These are phyloP conservation scores for Scortum barcoo DNA, from an alignment of 2,113 vertebrate species.

Conservation along the genomic window DNA sequence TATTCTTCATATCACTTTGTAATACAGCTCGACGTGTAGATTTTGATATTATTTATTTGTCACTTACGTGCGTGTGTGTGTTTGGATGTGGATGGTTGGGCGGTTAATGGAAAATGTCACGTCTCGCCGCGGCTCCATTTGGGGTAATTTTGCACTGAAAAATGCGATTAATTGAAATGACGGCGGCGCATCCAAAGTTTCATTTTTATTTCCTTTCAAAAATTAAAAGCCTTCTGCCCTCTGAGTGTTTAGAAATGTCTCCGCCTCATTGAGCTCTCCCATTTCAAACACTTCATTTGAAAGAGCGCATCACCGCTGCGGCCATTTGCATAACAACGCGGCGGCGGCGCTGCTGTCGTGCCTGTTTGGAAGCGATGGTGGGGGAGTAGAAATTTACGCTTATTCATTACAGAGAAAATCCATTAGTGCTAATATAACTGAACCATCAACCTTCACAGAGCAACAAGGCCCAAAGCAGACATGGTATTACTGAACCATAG, in stretches of 20 bases:
- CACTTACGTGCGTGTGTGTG: slow-evolving; percentile 2
- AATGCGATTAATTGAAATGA: slow-evolving; percentile 49
- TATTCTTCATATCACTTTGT: background rate
- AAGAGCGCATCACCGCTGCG: slow-evolving; percentile 21
- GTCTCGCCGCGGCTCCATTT: slow-evolving; percentile 24
- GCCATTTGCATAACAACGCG: slow-evolving; percentile 58
- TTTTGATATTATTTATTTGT: background rate
- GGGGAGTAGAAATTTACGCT: slow-evolving; percentile 21
- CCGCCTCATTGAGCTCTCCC: slow-evolving; percentile 63
- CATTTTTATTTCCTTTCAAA: slow-evolving; percentile 44
- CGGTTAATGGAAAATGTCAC: slow-evolving; percentile 41
- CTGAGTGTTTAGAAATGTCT: slow-evolving; percentile 33
- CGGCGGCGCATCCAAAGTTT: slow-evolving; percentile 22
- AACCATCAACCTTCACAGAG: slow-evolving; percentile 47
- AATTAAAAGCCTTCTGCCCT: slow-evolving; percentile 38
- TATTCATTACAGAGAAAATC: slow-evolving; percentile 65
- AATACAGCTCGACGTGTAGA: background rate
- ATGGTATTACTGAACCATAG: background rate
- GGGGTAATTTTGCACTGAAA: slow-evolving; percentile 26
- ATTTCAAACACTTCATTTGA: slow-evolving; percentile 53
- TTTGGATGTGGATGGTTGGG: slow-evolving; percentile 10
- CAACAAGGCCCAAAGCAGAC: slow-evolving; percentile 32
- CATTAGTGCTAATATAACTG: slow-evolving; percentile 64
- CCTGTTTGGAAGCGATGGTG: slow-evolving; percentile 15
- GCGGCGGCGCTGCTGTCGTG: background rate